Conservation (phyloP, 2,888 invertebrate species). For the Chymomyza fuscimana region DNA sequence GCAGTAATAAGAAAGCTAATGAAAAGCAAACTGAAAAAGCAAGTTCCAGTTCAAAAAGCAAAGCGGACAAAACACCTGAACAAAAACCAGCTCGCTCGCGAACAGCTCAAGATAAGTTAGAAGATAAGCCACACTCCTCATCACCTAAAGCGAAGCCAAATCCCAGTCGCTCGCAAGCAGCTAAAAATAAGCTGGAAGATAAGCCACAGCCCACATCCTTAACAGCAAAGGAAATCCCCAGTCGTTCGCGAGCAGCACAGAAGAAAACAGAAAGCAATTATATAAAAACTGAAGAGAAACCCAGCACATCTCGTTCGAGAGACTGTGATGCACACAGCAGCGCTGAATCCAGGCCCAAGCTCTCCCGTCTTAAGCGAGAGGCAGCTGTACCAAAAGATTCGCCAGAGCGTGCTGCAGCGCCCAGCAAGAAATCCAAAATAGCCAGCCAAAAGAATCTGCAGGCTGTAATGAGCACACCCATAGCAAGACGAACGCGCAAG, state of each 20-base stretch:
- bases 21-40: background rate
- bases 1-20: conserved; percentile 4
- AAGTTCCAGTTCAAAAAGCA: background rate
- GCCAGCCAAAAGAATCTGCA: background rate
- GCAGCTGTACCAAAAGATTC: conserved; percentile 60
- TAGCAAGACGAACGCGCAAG: conserved; percentile 61
- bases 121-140: background rate
- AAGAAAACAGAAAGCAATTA: conserved; percentile 6
- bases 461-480: conserved; percentile 34
- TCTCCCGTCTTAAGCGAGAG: conserved; percentile 39
- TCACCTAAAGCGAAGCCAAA: background rate
- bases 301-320: conserved; percentile 11
- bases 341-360: conserved; percentile 28
- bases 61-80: background rate
- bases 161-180: conserved; percentile 1
- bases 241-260: background rate
- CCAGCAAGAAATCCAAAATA: conserved; percentile 39
- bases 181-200: background rate
- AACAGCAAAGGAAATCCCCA: background rate
- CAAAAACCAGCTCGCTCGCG: background rate
- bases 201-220: background rate
- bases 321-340: background rate
- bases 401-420: background rate
- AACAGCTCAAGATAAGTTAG: background rate
- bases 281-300: conserved; percentile 4